phyloP scores from a whole-genome alignment of 2,797 vertebrate species.

The Ambastaia sidthimunki region DNA sequence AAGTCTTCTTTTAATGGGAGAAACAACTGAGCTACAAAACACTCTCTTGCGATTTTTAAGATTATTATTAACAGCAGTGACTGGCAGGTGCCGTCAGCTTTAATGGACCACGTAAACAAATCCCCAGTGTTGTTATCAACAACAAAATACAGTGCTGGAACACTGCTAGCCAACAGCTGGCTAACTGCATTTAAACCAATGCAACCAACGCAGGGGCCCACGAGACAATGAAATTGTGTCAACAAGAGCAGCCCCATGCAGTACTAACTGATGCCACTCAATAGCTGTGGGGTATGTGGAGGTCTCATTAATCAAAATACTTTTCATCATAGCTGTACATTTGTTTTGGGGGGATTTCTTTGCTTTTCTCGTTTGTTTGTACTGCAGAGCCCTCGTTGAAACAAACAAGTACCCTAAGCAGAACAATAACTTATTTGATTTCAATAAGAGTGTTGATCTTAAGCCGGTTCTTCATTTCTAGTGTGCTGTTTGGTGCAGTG shows the following conservation, averaged over 20 bases:
- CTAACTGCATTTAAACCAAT: constrained; percentile 38
- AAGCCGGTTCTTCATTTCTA: constrained; percentile 31
- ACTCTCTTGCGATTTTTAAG: background rate
- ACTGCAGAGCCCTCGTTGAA: constrained; percentile 8
- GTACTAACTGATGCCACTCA: constrained; percentile 35
- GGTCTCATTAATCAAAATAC: constrained; percentile 29
- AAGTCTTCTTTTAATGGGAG: background rate
- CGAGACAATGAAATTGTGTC: constrained; percentile 46
- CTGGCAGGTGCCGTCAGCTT: constrained; percentile 18
- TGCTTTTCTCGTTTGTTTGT: constrained; percentile 18
- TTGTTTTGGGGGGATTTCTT: constrained; percentile 19
- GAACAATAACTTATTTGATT: constrained; percentile 42
- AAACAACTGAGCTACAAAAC: background rate
- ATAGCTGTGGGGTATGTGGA: constrained; percentile 36
- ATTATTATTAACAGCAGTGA: background rate
- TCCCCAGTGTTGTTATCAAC: constrained; percentile 32
- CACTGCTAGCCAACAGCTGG: constrained; percentile 33
- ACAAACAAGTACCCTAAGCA: constrained; percentile 30
- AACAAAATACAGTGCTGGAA: constrained; percentile 23
- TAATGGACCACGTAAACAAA: background rate
- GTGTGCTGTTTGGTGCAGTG: constrained; percentile 16
- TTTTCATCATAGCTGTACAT: constrained; percentile 39
- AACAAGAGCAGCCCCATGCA: constrained; percentile 46
- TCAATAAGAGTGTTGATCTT: constrained; percentile 28
- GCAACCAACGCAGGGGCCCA: constrained; percentile 29